These are phyloP conservation scores for Cynopterus brachyotis DNA, from an alignment of 2,113 vertebrate species.

Conservation along the genomic window DNA sequence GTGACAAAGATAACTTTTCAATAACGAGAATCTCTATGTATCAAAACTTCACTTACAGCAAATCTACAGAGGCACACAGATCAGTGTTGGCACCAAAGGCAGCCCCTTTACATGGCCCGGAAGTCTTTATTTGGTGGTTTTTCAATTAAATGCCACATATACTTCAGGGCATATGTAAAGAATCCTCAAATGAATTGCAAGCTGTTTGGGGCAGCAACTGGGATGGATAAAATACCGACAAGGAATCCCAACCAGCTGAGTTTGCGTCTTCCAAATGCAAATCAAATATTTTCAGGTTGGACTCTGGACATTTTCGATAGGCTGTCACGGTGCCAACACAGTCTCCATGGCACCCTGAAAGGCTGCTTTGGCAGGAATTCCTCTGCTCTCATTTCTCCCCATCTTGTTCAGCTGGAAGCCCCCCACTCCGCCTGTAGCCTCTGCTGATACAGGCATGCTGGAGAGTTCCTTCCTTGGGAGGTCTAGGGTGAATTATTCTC, in stretches of 20 bases:
- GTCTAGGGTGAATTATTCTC: neutral
- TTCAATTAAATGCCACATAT: slow-evolving; percentile 57
- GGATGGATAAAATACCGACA: slow-evolving; percentile 4
- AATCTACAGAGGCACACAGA: neutral
- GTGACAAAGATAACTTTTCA: neutral
- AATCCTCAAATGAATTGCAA: slow-evolving; percentile 58
- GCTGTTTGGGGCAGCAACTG: slow-evolving; percentile 30
- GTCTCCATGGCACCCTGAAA: neutral
- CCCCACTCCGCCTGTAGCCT: fast-evolving
- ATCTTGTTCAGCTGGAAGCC: neutral
- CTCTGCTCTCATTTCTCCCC: neutral
- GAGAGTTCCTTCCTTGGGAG: neutral
- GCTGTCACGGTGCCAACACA: neutral
- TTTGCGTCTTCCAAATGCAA: slow-evolving; percentile 34
- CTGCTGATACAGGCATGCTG: neutral
- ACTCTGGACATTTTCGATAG: neutral
- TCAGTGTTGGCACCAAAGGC: neutral
- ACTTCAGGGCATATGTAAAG: slow-evolving; percentile 43
- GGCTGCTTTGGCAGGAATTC: neutral
- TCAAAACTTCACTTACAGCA: neutral
- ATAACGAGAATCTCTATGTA: neutral
- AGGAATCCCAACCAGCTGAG: slow-evolving; percentile 20
- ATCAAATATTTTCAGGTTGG: slow-evolving; percentile 39
- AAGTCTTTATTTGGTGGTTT: slow-evolving; percentile 60
- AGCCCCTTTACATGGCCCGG: neutral